Percentiles rank a stretch among this genome's conserved stretches.
Conservation (phyloP, 2,113 vertebrate species). For the Podarcis cretensis region DNA sequence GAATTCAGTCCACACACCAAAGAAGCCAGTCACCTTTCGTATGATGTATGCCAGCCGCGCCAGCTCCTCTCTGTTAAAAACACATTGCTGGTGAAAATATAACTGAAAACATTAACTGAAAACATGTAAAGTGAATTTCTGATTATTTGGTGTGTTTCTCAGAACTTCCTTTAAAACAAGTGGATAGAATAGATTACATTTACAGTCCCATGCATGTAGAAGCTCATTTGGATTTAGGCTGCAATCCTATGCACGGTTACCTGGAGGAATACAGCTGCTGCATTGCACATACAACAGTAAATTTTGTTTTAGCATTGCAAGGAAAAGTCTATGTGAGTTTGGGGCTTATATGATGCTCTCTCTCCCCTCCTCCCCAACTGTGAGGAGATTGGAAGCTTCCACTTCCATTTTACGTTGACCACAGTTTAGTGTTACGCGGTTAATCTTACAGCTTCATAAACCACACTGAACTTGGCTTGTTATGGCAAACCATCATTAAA, state of each 20-base stretch:
- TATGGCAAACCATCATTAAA: too few species aligned
- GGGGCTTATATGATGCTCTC: too few species aligned
- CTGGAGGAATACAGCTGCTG: not conserved
- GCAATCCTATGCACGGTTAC: not conserved
- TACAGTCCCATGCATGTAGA: not conserved
- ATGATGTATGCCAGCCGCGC: not conserved
- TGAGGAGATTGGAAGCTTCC: too few species aligned
- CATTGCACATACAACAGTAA: not conserved
- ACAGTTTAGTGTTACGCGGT: too few species aligned
- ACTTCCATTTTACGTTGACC: too few species aligned
- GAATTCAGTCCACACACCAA: not conserved
- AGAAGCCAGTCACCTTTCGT: not conserved
- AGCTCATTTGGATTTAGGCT: not conserved
- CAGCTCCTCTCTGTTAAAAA: not conserved
- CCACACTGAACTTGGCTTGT: too few species aligned
- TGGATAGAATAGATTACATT: not conserved
- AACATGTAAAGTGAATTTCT: not conserved
- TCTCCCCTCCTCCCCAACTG: too few species aligned
- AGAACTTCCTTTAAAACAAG: not conserved
- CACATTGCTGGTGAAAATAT: not conserved
- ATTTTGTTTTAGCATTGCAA: too few species aligned
- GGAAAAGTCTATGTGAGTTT: too few species aligned
- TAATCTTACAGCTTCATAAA: too few species aligned
- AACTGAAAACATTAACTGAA: not conserved
- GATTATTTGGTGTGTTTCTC: not conserved